Percentiles rank a stretch among this genome's conserved stretches.
Evolutionary conservation across 2,113 vertebrate genomes (phyloP).

Genomic region (Psilopsiagon aurifrons): DNA sequence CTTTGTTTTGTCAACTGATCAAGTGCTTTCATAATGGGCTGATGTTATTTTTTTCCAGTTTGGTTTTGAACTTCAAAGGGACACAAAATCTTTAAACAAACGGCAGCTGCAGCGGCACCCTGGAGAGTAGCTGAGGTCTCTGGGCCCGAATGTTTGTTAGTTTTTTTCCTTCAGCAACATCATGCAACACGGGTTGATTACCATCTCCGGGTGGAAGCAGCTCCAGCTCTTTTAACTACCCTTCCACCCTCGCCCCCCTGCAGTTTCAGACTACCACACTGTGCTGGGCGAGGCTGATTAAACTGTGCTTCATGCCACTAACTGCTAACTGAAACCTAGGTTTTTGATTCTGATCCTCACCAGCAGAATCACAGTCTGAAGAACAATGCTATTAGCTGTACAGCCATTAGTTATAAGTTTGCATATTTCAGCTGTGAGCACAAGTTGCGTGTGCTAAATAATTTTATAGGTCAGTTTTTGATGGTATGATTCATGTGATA

Average conservation of each 20-base stretch:
- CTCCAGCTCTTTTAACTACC: not conserved
- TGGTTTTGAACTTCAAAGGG: slow-evolving; percentile 42
- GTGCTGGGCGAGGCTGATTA: not conserved
- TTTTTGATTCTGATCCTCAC: not conserved
- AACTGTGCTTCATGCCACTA: not conserved
- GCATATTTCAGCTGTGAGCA: not conserved
- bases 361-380: not conserved
- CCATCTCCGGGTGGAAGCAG: not conserved
- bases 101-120: slow-evolving; percentile 9
- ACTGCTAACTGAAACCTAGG: not conserved
- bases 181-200: not conserved
- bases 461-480: not conserved
- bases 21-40: not conserved
- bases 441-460: not conserved
- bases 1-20: not conserved
- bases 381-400: not conserved
- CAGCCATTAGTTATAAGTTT: not conserved
- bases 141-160: not conserved
- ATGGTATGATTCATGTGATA: not conserved
- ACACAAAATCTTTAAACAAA: slow-evolving; percentile 17
- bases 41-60: not conserved
- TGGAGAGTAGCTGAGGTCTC: not conserved
- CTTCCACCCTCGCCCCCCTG: too few species aligned
- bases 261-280: not conserved
- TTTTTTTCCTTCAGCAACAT: not conserved